Conservation (phyloP, 2,797 vertebrate genomes). For the Coendou prehensilis region DNA sequence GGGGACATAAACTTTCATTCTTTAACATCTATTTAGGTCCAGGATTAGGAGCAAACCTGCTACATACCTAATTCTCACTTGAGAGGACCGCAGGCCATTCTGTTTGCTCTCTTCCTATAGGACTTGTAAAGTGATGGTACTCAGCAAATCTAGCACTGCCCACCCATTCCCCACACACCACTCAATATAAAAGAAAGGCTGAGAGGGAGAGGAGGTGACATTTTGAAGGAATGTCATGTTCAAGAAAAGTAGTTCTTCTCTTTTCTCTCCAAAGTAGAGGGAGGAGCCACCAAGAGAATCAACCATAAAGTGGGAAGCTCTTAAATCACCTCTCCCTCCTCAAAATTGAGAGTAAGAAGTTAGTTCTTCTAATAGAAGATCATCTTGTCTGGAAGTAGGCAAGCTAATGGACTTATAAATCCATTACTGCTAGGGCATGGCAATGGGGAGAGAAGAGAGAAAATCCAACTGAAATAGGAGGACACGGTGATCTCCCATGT, state of each 20-base stretch:
- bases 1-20: background rate
- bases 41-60: background rate
- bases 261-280: background rate
- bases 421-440: background rate
- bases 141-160: background rate
- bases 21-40: background rate
- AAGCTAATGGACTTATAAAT: background rate
- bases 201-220: slow-evolving; percentile 33
- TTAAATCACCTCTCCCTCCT: background rate
- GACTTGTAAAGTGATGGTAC: background rate
- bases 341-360: background rate
- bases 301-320: background rate
- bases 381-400: background rate
- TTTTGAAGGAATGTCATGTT: slow-evolving; percentile 66
- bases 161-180: background rate
- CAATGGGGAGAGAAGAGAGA: background rate
- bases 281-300: background rate
- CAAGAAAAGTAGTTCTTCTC: background rate
- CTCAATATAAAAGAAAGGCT: background rate
- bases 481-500: background rate
- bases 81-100: background rate
- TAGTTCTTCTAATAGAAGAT: background rate
- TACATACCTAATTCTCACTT: background rate
- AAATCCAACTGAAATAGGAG: too few relatives aligned
- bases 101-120: background rate